Percentiles rank a stretch among this genome's conserved stretches.
phyloP scores from a whole-genome alignment of 2,797 vertebrate species.

The Pipistrellus pygmaeus region DNA sequence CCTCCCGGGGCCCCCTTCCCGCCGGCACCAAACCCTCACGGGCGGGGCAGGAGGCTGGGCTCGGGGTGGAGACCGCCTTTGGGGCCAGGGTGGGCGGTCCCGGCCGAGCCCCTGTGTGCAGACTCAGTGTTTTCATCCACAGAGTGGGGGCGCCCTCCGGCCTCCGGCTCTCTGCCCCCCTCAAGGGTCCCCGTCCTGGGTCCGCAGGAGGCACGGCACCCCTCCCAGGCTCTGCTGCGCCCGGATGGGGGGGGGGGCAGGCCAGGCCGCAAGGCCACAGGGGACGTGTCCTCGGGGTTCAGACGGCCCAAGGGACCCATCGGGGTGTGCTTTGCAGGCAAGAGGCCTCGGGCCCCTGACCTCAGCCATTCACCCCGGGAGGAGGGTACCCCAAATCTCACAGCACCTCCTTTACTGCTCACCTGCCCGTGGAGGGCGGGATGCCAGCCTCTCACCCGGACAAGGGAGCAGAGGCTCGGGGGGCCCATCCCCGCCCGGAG shows the following conservation, averaged over 20 bases:
- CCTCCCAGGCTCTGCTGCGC: accelerated
- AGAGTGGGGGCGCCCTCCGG: too few relatives aligned
- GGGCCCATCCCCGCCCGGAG: too few relatives aligned
- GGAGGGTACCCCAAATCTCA: background rate
- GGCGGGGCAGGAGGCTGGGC: too few relatives aligned
- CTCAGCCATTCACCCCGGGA: background rate
- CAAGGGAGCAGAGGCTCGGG: background rate
- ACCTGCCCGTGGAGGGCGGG: accelerated
- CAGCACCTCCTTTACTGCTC: background rate
- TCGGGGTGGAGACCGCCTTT: background rate
- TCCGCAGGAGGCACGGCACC: accelerated
- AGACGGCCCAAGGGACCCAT: too few relatives aligned
- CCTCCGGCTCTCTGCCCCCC: background rate
- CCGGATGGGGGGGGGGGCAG: accelerated
- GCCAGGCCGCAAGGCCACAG: too few relatives aligned
- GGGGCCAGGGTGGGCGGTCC: accelerated
- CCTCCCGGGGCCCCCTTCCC: background rate
- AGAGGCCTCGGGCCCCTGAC: accelerated
- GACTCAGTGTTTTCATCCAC: background rate
- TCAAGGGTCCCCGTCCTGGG: background rate
- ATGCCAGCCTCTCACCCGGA: background rate
- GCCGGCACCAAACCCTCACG: accelerated
- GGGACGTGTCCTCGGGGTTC: too few relatives aligned
- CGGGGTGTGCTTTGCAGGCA: background rate
- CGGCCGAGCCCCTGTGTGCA: background rate